Evolutionary conservation across 1,140 invertebrate genomes (phyloP), one percentile per base, ranked within the genome.

Genomic region (Augochlora pura): DNA sequence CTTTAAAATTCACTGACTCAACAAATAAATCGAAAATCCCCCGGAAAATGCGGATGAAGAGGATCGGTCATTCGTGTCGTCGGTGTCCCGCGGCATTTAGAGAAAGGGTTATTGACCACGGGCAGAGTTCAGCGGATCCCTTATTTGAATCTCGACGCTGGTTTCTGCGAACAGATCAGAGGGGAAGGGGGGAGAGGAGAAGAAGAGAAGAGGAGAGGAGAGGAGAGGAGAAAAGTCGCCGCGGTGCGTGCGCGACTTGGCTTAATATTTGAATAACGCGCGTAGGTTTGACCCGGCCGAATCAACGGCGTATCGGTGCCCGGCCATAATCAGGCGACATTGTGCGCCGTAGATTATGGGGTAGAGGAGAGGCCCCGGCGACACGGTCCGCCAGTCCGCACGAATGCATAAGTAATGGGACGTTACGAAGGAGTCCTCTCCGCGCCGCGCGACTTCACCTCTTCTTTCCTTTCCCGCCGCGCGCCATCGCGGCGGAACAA

Each of bases 391-490:
- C 85, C 79, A 64, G 75, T n/a, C 63, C 39, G n/a, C 63, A 71
- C 87, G 89, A 90, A 89, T 89, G 86, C 70, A 90, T 89, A 90
- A 90, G 85, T 88, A 89, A 89, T 87, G 77, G 68, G 85, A n/a
- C n/a, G 80, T 77, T 81, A 72, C 82, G 74, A 82, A 70, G 10
- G 16, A 16, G 16, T 21, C n/a, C n/a, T n/a, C n/a, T n/a, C n/a
- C n/a, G n/a, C n/a, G n/a, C n/a, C 4, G 32, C 4, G 57, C 76
- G 66, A 52, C 63, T 79, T n/a, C n/a, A n/a, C n/a, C n/a, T n/a
- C n/a, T n/a, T n/a, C n/a, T n/a, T n/a, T n/a, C n/a, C n/a, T 77
- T 49, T 65, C 62, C 76, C 69, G 57, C 49, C 63, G 46, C 12
- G n/a, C 64, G 16, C 39, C 66, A 38, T 9, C 65, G n/a, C 57